Percentiles rank a stretch among this genome's conserved stretches.
Conservation (phyloP, 2,797 vertebrate genomes). For the Urophycis tenuis region DNA sequence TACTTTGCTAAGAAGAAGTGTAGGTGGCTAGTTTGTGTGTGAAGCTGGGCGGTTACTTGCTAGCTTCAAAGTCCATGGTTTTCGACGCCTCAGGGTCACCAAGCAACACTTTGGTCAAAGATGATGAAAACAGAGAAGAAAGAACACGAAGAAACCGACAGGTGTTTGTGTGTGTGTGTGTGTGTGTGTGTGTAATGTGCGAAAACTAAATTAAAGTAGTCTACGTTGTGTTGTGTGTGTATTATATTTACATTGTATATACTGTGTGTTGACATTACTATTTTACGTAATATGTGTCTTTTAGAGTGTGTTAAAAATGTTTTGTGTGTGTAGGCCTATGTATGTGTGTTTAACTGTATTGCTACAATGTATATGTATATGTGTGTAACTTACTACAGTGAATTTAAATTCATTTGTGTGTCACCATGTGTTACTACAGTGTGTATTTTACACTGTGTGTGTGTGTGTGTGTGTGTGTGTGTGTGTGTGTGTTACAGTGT, state of each 20-base stretch:
- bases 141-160: background rate
- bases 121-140: background rate
- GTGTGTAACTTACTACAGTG: no score
- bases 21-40: background rate
- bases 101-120: background rate
- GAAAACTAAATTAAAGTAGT: background rate
- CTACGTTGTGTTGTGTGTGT: background rate
- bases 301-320: no score
- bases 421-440: background rate
- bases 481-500: slow-evolving; percentile 18
- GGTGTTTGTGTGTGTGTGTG: slow-evolving; percentile 14
- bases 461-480: slow-evolving; percentile 35
- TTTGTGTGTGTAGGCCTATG: no score
- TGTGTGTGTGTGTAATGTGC: background rate
- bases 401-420: no score
- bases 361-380: slow-evolving; percentile 1
- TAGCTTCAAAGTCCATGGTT: background rate
- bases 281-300: background rate
- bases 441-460: background rate
- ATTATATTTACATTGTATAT: background rate
- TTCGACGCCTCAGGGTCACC: background rate
- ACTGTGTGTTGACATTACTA: background rate
- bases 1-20: background rate
- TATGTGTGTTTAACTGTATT: background rate
- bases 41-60: background rate